These are phyloP conservation scores for Trogon surrucura DNA, from an alignment of 2,113 vertebrate genomes.

Conservation along the genomic window DNA sequence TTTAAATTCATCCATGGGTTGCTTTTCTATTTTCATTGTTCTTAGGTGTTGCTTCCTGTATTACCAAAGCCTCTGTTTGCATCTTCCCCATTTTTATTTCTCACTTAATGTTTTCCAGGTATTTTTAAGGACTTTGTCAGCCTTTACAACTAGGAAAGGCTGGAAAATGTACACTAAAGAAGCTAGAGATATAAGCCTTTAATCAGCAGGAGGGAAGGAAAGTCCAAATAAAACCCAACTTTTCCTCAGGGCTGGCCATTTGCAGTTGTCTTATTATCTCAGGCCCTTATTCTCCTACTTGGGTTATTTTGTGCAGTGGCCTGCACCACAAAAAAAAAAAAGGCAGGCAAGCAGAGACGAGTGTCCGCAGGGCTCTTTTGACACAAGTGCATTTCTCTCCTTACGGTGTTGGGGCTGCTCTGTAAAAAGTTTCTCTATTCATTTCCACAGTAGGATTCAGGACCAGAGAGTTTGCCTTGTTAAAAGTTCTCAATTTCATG, in stretches of 20 bases:
- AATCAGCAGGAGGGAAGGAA: not conserved
- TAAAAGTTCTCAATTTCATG: not conserved
- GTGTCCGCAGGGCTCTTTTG: not conserved
- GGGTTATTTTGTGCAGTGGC: not conserved
- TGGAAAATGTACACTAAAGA: not conserved
- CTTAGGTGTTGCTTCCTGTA: not conserved
- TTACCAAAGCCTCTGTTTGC: not conserved
- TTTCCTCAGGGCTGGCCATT: not conserved
- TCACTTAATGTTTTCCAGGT: not conserved
- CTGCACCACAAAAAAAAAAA: not conserved
- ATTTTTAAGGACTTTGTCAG: not conserved
- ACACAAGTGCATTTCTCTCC: fast-evolving
- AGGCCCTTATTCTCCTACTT: not conserved
- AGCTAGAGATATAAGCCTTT: not conserved
- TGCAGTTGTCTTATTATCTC: not conserved
- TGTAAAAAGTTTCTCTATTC: not conserved
- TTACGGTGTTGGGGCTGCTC: not conserved
- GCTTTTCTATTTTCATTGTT: not conserved
- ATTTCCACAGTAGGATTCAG: not conserved
- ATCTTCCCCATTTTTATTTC: not conserved
- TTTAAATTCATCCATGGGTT: not conserved
- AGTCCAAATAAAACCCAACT: not conserved
- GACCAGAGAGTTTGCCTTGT: not conserved
- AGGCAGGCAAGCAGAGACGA: not conserved
- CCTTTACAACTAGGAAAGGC: not conserved